Conservation (phyloP, 2,113 vertebrate species). For the Ardeotis arabs region DNA sequence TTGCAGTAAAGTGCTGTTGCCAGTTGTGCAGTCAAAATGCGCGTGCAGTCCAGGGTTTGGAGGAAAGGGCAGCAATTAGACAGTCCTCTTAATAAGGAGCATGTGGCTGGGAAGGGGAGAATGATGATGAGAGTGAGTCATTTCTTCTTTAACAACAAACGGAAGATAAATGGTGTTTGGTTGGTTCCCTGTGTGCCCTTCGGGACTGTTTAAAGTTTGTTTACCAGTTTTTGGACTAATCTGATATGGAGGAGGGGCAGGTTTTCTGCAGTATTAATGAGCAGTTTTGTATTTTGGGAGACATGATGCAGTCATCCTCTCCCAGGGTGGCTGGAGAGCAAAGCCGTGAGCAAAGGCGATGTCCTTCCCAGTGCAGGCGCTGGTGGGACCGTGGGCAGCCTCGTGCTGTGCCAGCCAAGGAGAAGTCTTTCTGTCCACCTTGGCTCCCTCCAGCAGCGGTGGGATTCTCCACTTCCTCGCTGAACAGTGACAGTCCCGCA, state of each 20-base stretch:
- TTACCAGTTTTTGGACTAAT: not conserved
- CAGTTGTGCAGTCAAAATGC: not conserved
- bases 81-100: not conserved
- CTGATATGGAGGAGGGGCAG: not conserved
- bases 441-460: not conserved
- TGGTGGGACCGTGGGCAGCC: not conserved
- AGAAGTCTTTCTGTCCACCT: rapidly evolving
- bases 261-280: not conserved
- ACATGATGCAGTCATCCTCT: rapidly evolving
- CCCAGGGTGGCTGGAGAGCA: not conserved
- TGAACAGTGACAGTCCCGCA: not conserved
- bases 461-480: not conserved
- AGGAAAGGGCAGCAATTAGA: not conserved
- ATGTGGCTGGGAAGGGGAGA: not conserved
- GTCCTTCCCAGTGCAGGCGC: not conserved
- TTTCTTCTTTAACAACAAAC: not conserved
- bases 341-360: not conserved
- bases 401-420: not conserved
- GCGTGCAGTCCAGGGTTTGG: not conserved
- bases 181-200: not conserved
- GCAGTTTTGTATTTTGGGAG: not conserved
- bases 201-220: not conserved
- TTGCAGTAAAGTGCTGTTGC: not conserved
- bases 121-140: not conserved
- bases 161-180: not conserved